Evolutionary conservation across 2,888 invertebrate genomes (phyloP), one percentile per base, ranked within the genome.

Genomic region (Drosophila borborema): DNA sequence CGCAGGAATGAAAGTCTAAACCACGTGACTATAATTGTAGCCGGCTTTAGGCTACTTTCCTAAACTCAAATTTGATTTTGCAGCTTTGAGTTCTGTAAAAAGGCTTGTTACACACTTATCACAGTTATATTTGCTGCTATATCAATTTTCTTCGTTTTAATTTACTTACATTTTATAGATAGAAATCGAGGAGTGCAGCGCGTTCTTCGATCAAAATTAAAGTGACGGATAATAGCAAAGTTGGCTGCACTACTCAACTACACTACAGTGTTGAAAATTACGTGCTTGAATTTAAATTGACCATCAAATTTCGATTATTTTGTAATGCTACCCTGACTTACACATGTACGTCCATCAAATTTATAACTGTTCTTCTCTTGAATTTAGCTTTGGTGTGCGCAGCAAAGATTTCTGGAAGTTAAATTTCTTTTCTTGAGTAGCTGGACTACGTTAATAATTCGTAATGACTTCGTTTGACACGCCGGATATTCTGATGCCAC

Each of bases 91-190:
- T 91, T 91, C 90, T 89, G 86, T 77, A 73, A 72, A 76, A 61
- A 68, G 70, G 73, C 68, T 36, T 56, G 5, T 16, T 36, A 20
- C 60, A 63, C 76, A 69, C 70, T 73, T 65, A 69, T 67, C 65
- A 77, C 86, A 91, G 89, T 91, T 91, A 91, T 91, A 91, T 75
- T 81, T 49, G 77, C 78, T 89, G 90, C 90, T 77, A 67, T 72
- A 41, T 43, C 61, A 61, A 36, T 43, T 36, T 4, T 8, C 2
- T 38, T 8, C 2, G 7, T 18, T 64, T 58, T 1, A n/a, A n/a
- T 48, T 46, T n/a, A 75, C 80, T 79, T 73, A 84, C 86, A 89
- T 86, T 34, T 67, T 18, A 0, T 0, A 12, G 1, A 2, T 3
- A 0, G 0, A 12, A 8, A 0, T 1, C 0, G 1, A 5, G 7